phyloP scores from a whole-genome alignment of 1,140 invertebrate species.

The Drosophila melanica region DNA sequence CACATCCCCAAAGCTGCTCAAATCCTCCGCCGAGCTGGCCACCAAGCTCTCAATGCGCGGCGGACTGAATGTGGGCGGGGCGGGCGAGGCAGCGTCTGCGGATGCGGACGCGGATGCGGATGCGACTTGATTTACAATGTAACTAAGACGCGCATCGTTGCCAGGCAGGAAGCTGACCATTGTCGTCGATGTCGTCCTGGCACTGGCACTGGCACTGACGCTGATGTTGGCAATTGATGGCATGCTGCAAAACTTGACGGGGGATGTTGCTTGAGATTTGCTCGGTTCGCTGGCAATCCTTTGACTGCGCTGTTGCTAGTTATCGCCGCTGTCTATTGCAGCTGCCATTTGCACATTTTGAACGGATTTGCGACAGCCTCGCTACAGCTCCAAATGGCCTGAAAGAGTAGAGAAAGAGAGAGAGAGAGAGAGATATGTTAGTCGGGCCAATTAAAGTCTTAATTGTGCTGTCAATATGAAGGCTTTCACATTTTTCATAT shows the following conservation, averaged over 20 bases:
- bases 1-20: conserved; percentile 76
- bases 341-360: conserved; percentile 49
- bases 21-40: conserved; percentile 77
- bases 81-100: conserved; percentile 12
- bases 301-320: conserved; percentile 48
- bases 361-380: conserved; percentile 44
- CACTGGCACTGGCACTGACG: conserved; percentile 24
- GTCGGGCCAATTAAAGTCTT: conserved; percentile 70
- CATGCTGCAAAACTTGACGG: conserved; percentile 41
- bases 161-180: conserved; percentile 59
- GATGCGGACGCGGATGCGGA: conserved; percentile 29
- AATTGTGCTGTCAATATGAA: conserved; percentile 67
- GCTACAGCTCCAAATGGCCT: conserved; percentile 22
- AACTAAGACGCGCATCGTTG: conserved; percentile 74
- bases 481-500: conserved; percentile 63
- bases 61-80: conserved; percentile 68
- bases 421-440: conserved; percentile 36
- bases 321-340: conserved; percentile 41
- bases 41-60: conserved; percentile 77
- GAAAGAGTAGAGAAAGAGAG: conserved; percentile 14
- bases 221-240: conserved; percentile 75
- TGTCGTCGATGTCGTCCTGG: conserved; percentile 28
- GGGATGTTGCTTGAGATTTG: conserved; percentile 10
- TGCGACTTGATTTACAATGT: conserved; percentile 78
- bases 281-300: conserved; percentile 45